Conservation (phyloP, 30 jellyfish, hydroid and myxozoan genomes). For the Hydractinia echinata region DNA sequence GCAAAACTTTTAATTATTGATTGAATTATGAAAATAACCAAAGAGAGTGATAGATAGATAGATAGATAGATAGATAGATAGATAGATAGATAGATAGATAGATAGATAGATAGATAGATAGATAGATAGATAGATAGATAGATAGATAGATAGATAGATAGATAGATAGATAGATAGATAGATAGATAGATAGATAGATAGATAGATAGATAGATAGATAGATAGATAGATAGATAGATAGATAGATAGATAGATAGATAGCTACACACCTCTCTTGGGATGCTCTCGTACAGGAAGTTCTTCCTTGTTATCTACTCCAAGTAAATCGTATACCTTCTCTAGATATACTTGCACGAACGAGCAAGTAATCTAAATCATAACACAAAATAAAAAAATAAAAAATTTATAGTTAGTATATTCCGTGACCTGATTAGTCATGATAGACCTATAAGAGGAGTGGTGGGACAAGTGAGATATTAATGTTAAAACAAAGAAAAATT, state of each 20-base stretch:
- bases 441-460: neutral
- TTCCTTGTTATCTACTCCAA: constrained; percentile 56
- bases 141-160: too few relatives aligned
- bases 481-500: neutral
- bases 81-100: too few relatives aligned
- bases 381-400: neutral
- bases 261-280: constrained; percentile 76
- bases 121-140: too few relatives aligned
- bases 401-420: neutral
- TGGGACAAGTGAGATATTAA: neutral
- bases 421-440: neutral
- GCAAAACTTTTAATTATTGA: neutral
- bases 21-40: too few relatives aligned
- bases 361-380: constrained; percentile 56
- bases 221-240: too few relatives aligned
- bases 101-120: too few relatives aligned
- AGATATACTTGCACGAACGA: constrained; percentile 97
- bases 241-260: too few relatives aligned
- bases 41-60: too few relatives aligned
- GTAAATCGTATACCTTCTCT: constrained; percentile 93
- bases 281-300: constrained; percentile 96
- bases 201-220: too few relatives aligned
- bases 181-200: too few relatives aligned
- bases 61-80: too few relatives aligned
- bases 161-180: too few relatives aligned